Evolutionary conservation across 2,888 invertebrate genomes (phyloP).

Genomic region (Torymus aiolomorphi): DNA sequence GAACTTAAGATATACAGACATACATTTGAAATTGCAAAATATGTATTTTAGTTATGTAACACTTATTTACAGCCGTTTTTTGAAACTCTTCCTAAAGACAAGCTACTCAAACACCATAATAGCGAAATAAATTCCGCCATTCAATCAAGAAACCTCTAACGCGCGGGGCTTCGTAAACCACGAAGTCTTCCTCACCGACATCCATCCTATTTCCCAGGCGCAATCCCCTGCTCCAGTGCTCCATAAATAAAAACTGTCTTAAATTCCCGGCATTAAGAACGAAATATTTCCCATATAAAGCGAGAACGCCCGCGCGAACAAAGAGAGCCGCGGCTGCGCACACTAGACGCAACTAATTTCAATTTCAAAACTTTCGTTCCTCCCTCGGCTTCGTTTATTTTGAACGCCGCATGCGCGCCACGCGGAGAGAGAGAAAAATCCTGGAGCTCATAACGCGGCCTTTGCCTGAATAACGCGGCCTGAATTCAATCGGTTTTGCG

Average conservation of each 20-base stretch:
- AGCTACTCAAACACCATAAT: no score
- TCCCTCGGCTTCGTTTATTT: background rate
- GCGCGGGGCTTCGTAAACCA: background rate
- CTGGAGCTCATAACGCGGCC: background rate
- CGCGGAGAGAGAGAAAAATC: background rate
- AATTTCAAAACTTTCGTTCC: conserved; percentile 25
- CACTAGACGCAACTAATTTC: conserved; percentile 22
- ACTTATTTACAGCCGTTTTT: no score
- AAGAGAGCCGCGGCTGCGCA: background rate
- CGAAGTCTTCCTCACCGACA: conserved; percentile 6
- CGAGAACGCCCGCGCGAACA: background rate
- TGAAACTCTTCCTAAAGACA: no score
- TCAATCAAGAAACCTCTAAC: no score
- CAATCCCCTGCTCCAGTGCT: background rate
- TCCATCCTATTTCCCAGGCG: conserved; percentile 1
- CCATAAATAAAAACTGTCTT: conserved; percentile 31
- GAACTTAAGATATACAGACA: no score
- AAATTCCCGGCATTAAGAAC: conserved; percentile 10
- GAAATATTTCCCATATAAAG: conserved; percentile 12
- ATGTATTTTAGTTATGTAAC: no score
- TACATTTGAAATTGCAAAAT: no score
- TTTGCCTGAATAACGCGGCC: background rate
- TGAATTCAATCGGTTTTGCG: no score
- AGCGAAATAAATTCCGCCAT: no score
- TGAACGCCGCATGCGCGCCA: background rate